These are phyloP conservation scores for Lasioglossum malachurum DNA, from an alignment of 2,888 invertebrate species.

Conservation along the genomic window DNA sequence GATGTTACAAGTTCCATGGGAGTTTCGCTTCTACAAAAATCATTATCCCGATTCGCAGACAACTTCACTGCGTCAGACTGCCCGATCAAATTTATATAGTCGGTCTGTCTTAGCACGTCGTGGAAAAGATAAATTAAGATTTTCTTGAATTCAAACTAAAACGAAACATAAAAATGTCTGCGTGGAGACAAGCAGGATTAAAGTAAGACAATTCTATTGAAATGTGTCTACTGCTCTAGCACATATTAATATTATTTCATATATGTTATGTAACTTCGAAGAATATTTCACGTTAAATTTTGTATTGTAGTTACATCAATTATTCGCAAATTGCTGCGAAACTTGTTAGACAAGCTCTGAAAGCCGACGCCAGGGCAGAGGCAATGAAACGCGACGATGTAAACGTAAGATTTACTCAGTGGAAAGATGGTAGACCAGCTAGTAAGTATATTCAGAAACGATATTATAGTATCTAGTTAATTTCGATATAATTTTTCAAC, in stretches of 20 bases:
- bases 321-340: slow-evolving; percentile 97
- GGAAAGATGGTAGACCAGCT: slow-evolving; percentile 95
- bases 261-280: slow-evolving; percentile 41
- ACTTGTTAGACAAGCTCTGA: slow-evolving; percentile 92
- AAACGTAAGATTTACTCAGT: slow-evolving; percentile 93
- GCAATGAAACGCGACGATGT: slow-evolving; percentile 91
- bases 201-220: slow-evolving; percentile 88
- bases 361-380: slow-evolving; percentile 90
- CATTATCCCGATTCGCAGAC: background rate
- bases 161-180: slow-evolving; percentile 88
- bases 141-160: slow-evolving; percentile 9
- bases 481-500: slow-evolving; percentile 3
- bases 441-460: slow-evolving; percentile 87
- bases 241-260: slow-evolving; percentile 3
- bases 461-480: background rate
- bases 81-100: background rate
- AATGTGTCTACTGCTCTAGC: background rate
- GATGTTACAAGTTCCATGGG: background rate
- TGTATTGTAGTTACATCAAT: slow-evolving; percentile 94
- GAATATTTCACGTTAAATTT: slow-evolving; percentile 19
- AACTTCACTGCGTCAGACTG: background rate
- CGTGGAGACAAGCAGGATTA: slow-evolving; percentile 94
- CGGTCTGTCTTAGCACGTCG: background rate
- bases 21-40: background rate
- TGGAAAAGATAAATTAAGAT: background rate